Base-by-base conservation (phyloP, 2,888 invertebrate genomes). In the Oscheius sp. region DNA sequence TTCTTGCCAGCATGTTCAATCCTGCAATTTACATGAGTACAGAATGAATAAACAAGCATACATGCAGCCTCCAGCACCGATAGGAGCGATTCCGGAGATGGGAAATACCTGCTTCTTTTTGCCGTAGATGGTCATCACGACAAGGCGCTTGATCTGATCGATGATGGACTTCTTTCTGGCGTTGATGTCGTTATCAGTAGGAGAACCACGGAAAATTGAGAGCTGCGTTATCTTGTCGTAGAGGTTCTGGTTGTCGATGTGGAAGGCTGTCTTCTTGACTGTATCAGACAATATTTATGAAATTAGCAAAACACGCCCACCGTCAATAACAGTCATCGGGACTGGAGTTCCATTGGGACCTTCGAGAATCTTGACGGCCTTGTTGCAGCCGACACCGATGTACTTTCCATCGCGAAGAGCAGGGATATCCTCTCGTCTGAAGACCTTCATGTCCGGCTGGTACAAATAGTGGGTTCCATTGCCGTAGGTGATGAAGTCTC, bases 251-350 rank as follows among this genome's bases (percentile, higher is more conserved):
- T 65, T 53, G 35, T 65, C 73, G n/a, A n/a, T 47, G 35, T 73
- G 73, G 51, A 73, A 51, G 1, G 73, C 73, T 2, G 73, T 63
- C 62, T 73, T 73, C 63, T 63, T 73, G 63, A 73, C 3, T 66
- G 51, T 7, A 66, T 51, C 57, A 1, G n/a, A 2, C 21, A 21
- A 21, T 13, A 9, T 13, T 13, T 13, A 9, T 35, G 13, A 21
- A 51, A 35, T 33, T 21, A 21, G 51, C 5, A 47, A 47, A 21
- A 10, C 10, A 66, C n/a, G 21, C 32, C 3, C 29, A 66, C 66
- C 33, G 11, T 73, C 73, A 65, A 65, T 32, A 7, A 21, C 62
- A 7, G 35, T 51, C 47, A 55, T 72, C 7, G 65, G 47, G 32
- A 66, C 65, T n/a, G 35, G 37, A 2, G 70, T 47, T 42, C 37